These are phyloP conservation scores for Tenthredo livida DNA, from an alignment of 2,888 invertebrate species.

Conservation along the genomic window DNA sequence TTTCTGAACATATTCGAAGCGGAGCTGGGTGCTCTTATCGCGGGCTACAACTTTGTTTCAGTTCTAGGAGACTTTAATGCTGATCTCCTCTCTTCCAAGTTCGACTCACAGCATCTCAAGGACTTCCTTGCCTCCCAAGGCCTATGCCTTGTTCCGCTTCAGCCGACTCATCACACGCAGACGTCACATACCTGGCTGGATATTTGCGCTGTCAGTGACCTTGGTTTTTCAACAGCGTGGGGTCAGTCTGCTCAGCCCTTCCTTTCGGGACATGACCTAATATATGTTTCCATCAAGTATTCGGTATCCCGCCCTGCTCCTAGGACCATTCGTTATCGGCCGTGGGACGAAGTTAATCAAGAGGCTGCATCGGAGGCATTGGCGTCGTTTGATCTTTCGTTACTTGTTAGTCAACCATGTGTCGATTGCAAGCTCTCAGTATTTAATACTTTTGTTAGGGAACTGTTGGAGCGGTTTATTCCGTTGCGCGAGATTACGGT, in stretches of 20 bases:
- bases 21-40: too few relatives aligned
- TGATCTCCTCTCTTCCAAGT: too few relatives aligned
- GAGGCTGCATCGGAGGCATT: background rate
- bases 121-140: too few relatives aligned
- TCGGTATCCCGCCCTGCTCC: background rate
- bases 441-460: too few relatives aligned
- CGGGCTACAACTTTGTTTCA: too few relatives aligned
- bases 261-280: background rate
- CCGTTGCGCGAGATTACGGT: too few relatives aligned
- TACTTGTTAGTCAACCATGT: too few relatives aligned
- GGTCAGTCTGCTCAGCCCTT: background rate
- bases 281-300: background rate
- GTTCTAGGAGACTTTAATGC: too few relatives aligned
- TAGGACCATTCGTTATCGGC: background rate
- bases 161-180: conserved; percentile 45
- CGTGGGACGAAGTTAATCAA: background rate
- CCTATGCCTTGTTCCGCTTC: conserved; percentile 12
- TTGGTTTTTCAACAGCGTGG: background rate
- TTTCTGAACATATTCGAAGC: too few relatives aligned
- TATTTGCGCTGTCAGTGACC: background rate
- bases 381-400: background rate
- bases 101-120: too few relatives aligned
- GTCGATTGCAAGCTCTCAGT: too few relatives aligned
- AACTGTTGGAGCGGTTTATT: too few relatives aligned
- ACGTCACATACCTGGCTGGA: conserved; percentile 48